These are phyloP conservation scores for Bungarus multicinctus DNA, from an alignment of 2,113 vertebrate genomes.

Conservation along the genomic window DNA sequence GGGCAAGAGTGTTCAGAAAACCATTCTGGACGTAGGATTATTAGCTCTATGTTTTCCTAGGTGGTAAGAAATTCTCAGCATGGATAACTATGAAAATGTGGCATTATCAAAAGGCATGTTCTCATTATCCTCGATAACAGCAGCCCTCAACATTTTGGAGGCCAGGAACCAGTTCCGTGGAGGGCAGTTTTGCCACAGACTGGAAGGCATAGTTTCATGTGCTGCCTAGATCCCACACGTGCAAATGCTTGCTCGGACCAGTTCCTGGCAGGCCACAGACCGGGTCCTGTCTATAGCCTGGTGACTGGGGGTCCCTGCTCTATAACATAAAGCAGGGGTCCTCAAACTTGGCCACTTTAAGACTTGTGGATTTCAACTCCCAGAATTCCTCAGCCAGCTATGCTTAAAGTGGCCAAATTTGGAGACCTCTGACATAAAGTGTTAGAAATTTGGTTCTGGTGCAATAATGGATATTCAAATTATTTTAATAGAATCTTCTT, in stretches of 20 bases:
- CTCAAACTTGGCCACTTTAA: too few relatives aligned
- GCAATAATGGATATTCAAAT: not conserved
- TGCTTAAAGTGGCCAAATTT: too few relatives aligned
- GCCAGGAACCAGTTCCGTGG: not conserved
- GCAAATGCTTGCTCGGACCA: not conserved
- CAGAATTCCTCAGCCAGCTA: too few relatives aligned
- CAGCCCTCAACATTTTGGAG: not conserved
- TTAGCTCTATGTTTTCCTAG: not conserved
- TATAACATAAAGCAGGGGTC: not conserved
- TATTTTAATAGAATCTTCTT: not conserved
- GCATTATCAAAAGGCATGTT: not conserved
- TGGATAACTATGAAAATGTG: not conserved
- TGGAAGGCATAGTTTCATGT: not conserved
- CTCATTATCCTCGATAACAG: not conserved
- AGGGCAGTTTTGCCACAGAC: not conserved
- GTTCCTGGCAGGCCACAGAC: not conserved
- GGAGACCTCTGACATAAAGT: too few relatives aligned
- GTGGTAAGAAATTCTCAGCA: not conserved
- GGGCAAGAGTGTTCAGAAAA: not conserved
- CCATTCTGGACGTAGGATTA: not conserved
- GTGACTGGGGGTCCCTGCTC: not conserved
- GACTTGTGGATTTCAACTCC: too few relatives aligned
- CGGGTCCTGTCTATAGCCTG: too few relatives aligned
- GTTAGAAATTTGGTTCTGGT: not conserved
- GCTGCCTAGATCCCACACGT: not conserved